phyloP scores from a whole-genome alignment of 2,797 vertebrate species.

The Danio jaintianensis region DNA sequence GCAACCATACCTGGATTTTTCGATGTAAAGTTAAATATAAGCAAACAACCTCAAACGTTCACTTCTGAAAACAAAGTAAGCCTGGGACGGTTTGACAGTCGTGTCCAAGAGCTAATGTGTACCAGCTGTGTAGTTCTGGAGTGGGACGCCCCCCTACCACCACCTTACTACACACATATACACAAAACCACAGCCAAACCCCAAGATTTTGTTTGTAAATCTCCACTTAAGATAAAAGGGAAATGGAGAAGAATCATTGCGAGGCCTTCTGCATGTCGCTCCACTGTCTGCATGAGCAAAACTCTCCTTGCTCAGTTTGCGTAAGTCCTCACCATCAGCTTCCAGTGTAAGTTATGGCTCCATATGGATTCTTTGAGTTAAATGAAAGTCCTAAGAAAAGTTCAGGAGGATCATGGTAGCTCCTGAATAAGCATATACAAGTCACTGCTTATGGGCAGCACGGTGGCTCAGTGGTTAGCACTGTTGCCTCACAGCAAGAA shows the following conservation, averaged over 20 bases:
- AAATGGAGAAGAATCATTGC: conserved; percentile 35
- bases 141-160: conserved; percentile 7
- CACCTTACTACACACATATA: conserved; percentile 21
- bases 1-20: conserved; percentile 49
- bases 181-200: conserved; percentile 34
- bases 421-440: not conserved
- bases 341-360: not conserved
- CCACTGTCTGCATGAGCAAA: conserved; percentile 11
- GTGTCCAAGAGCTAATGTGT: conserved; percentile 60
- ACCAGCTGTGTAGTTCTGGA: conserved; percentile 59
- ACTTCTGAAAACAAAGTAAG: conserved; percentile 58
- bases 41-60: conserved; percentile 63
- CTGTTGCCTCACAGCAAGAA: too few species aligned
- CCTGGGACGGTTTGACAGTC: conserved; percentile 46
- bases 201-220: conserved; percentile 76
- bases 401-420: not conserved
- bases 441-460: not conserved
- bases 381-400: not conserved
- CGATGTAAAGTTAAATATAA: conserved; percentile 55
- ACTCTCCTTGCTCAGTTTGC: not conserved
- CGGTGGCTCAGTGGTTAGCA: too few species aligned
- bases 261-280: conserved; percentile 14
- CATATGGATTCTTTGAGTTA: not conserved
- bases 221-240: conserved; percentile 76
- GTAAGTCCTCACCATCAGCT: not conserved